phyloP scores from a whole-genome alignment of 2,113 vertebrate genomes.

The Cheirogaleus medius region DNA sequence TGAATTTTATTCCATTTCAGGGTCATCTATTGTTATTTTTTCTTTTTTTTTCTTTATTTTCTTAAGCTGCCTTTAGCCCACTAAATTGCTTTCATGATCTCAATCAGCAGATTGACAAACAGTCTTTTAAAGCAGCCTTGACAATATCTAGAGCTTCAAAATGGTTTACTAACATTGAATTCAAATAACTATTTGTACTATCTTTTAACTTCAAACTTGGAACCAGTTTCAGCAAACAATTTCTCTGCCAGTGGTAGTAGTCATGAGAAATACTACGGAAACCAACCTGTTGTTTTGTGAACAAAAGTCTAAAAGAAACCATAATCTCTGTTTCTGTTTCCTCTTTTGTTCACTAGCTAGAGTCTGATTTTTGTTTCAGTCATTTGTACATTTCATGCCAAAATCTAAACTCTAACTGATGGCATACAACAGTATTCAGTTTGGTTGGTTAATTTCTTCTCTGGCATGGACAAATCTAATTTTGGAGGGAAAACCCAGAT shows the following conservation, averaged over 20 bases:
- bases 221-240: not conserved
- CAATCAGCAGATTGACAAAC: not conserved
- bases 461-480: not conserved
- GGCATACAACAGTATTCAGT: not conserved
- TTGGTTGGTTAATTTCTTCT: not conserved
- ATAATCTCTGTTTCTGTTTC: not conserved
- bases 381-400: not conserved
- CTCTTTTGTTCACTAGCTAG: not conserved
- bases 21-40: not conserved
- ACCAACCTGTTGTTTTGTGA: constrained; percentile 21
- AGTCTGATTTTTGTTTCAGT: not conserved
- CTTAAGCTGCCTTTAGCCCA: not conserved
- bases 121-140: not conserved
- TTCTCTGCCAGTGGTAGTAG: not conserved
- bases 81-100: not conserved
- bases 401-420: not conserved
- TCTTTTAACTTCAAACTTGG: constrained; percentile 12
- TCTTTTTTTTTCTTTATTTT: not conserved
- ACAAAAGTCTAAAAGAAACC: constrained; percentile 14
- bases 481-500: not conserved
- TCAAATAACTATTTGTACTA: not conserved
- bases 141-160: not conserved
- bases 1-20: not conserved
- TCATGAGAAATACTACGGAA: constrained; percentile 17
- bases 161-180: not conserved